Evolutionary conservation across 37 sponge, comb jelly and placozoan genomes (phyloP), one percentile per base, ranked within the genome.

Genomic region (Cladorhizidae sp.): DNA sequence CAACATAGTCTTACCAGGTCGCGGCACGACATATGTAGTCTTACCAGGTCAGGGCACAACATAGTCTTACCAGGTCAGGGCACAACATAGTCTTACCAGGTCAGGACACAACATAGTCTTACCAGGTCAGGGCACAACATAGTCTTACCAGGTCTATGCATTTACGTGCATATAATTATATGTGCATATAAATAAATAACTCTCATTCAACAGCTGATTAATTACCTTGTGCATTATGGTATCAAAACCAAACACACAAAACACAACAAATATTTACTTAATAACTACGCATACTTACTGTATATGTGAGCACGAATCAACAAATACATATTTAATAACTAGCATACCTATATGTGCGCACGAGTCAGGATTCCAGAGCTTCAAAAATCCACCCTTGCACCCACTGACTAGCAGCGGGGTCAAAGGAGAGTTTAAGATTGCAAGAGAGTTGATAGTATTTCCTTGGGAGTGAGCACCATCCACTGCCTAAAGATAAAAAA

Each of bases 401-500:
- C 84, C 88, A 83, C 92, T 91, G 70, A 91, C 88, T 45, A 91
- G 84, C 65, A 83, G 45, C 0, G 73, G 75, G 18, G 40, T 42
- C 23, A 82, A 14, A 35, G 71, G 78, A 41, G 73, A 65, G 21
- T 57, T 65, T 3, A 87, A 51, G 40, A 65, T 40, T 22, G 57
- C 88, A 25, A 91, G 72, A 5, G 92, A 91, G 21, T 75, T 87
- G 62, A 91, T 91, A 35, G 59, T 75, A 21, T 83, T 91, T 21
- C 84, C 74, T 56, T 91, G 92, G 12, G 88, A 40, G 65, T 84
- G 89, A 28, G 89, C 89, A 64, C 89, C 88, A 82, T 88, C 88
- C 15, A 88, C 78, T 49, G 88, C 83, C 88, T 88, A 51, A 2
- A 43, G 32, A 32, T 29, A 12, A 26, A 17, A 32, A 67, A 29